Base-by-base conservation (phyloP, 2,797 vertebrate species). In the Cryptoblepharus egeriae region DNA sequence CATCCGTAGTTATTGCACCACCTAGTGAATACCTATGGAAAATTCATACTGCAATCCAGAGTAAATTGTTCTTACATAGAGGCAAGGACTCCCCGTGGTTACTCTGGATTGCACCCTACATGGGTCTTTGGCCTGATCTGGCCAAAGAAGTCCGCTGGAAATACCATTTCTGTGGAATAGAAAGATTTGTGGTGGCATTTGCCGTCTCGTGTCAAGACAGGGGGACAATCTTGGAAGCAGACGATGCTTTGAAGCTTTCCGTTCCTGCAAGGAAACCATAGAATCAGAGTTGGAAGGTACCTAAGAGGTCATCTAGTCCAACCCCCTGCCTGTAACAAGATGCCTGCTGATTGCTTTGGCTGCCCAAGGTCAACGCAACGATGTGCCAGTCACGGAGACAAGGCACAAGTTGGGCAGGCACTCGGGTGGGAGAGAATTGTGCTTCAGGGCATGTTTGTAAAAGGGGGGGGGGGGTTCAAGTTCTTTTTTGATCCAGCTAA, bases 331-430 rank as follows among this genome's bases (percentile, higher is more conserved):
- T n/a, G n/a, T n/a, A n/a, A n/a, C n/a, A n/a, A n/a, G n/a, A n/a
- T 20, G 8, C 30, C 35, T 13, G 35, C n/a, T 28, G 22, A 81
- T 82, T 88, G 81, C 80, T 86, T 42, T 84, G 79, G 69, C 57
- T 76, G 78, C 69, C 83, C 80, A 86, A 85, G 72, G 65, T 57
- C 67, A 24, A 24, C 8, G 61, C 82, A 75, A 0, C 26, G 1
- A 76, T 83, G 75, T 68, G 55, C 61, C 84, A 67, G 77, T 75
- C 77, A 61, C 84, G 42, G 89, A 28, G 84, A 92, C 72, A 73
- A 86, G 45, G 86, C 49, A 3, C 57, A 79, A 57, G 73, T 79
- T 76, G 83, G 89, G 88, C 78, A 87, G 75, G 81, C 82, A 88
- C 61, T 30, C 83, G 77, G 68, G 83, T 87, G 83, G 79, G 39